Base-by-base conservation (phyloP, 1,140 invertebrate genomes). In the Drosophila orena region DNA sequence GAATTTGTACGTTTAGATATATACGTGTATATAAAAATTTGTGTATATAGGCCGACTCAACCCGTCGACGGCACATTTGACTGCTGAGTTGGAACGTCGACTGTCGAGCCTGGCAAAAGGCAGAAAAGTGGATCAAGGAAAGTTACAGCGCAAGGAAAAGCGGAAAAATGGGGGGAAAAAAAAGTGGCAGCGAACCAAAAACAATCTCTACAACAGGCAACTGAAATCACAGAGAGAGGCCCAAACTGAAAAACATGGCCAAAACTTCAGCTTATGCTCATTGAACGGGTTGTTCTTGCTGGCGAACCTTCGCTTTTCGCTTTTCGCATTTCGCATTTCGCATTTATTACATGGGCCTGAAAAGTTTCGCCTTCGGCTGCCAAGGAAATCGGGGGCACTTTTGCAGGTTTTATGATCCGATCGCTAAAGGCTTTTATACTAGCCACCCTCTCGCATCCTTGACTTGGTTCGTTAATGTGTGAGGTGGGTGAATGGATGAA, bases 81-180 rank as follows among this genome's bases (percentile, higher is more conserved):
- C 70, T 71, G 80, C 76, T 84, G 70, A 79, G 76, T 79, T 76
- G 80, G 80, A 84, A 83, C 64, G 53, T 40, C 38, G 65, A 55
- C 60, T 76, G 75, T 50, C 57, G 62, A 53, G 66, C 60, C 24
- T 11, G 73, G 59, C 59, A 57, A 49, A 77, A 72, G 61, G 53
- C 61, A 56, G 68, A 66, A 85, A 89, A 89, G 77, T 89, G 81
- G 84, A 89, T 89, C 84, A 89, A 89, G 84, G 84, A 85, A 37
- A 81, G 78, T 65, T 76, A 49, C 58, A 55, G 57, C 65, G 15
- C 34, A 66, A 35, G 58, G 65, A 71, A 58, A 38, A 64, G 56
- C 55, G 66, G 44, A 50, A 55, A 64, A 58, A 34, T 54, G 55
- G 22, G n/a, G n/a, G n/a, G n/a, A n/a, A 60, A 61, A 34, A 14